These are phyloP conservation scores for Drosophila buzzatii DNA, from an alignment of 2,888 invertebrate species.

Conservation along the genomic window DNA sequence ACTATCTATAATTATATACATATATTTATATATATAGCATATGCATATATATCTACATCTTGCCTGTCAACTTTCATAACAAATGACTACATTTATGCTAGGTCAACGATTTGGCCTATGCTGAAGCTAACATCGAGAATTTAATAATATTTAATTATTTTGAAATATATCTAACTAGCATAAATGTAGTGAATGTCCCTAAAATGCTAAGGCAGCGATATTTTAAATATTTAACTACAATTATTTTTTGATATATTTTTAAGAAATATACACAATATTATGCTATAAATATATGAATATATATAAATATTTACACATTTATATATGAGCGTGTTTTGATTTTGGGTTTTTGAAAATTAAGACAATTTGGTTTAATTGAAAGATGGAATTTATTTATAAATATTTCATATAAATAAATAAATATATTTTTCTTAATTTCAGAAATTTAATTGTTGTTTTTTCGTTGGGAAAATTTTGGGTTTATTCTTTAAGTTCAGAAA, in stretches of 20 bases:
- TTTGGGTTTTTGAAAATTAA: not conserved
- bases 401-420: not conserved
- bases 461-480: too few relatives aligned
- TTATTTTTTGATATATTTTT: conserved; percentile 36
- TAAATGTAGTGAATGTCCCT: conserved; percentile 4
- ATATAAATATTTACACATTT: conserved; percentile 22
- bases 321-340: not conserved
- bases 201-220: conserved; percentile 3
- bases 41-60: not conserved
- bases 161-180: not conserved
- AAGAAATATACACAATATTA: conserved; percentile 20
- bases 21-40: not conserved
- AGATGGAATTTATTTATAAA: not conserved
- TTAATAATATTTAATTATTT: not conserved
- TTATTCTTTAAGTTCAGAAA: too few relatives aligned
- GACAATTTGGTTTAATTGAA: not conserved
- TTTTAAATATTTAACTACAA: conserved; percentile 39
- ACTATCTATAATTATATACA: conserved; percentile 1
- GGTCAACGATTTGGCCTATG: too few relatives aligned
- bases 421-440: too few relatives aligned
- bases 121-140: not conserved
- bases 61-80: conserved; percentile 14
- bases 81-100: conserved; percentile 8
- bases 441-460: too few relatives aligned
- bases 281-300: not conserved